Evolutionary conservation across 1,140 invertebrate species (phyloP), one percentile per base, ranked within the genome.

Genomic region (Asbolus verrucosus): DNA sequence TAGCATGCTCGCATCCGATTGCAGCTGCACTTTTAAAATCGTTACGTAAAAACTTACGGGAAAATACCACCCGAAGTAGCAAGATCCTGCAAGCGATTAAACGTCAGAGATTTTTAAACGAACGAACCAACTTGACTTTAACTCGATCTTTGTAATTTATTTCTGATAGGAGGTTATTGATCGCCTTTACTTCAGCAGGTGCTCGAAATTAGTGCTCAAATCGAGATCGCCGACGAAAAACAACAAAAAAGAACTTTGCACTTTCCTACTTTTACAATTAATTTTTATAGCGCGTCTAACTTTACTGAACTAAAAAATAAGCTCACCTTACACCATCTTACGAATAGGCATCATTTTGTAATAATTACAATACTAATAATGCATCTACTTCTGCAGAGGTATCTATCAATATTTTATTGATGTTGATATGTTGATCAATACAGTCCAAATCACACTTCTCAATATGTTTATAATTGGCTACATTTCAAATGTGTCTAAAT

Each of bases 101-200:
- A 54, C 21, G 46, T 54, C 46, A 14, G 46, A 27, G 19, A 54
- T 54, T 54, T 54, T 54, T 54, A 54, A 54, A 54, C 46, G 46
- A 54, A 54, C 46, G 46, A 54, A 54, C 46, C 18, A 54, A 54
- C 46, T 54, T 54, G 46, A 54, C 46, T 54, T 54, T 54, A 54
- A 54, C 46, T 54, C 46, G 46, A 54, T 54, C 46, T 54, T 54
- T 54, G 46, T 54, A 54, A 54, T 54, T 54, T 54, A 54, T 54
- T 54, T 54, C 46, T 54, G 46, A 54, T 54, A 27, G 46, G 46
- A 27, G 21, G 46, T 54, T 54, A 54, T 54, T 54, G 46, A 54
- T 54, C 46, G 46, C 46, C 27, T 54, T 54, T 54, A 54, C 46
- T 54, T 54, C 6, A 54, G 46, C 46, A 54, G 46, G 46, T 54